Evolutionary conservation across 2,113 vertebrate species (phyloP), one percentile per base, ranked within the genome.

Genomic region (Labeo rohita): DNA sequence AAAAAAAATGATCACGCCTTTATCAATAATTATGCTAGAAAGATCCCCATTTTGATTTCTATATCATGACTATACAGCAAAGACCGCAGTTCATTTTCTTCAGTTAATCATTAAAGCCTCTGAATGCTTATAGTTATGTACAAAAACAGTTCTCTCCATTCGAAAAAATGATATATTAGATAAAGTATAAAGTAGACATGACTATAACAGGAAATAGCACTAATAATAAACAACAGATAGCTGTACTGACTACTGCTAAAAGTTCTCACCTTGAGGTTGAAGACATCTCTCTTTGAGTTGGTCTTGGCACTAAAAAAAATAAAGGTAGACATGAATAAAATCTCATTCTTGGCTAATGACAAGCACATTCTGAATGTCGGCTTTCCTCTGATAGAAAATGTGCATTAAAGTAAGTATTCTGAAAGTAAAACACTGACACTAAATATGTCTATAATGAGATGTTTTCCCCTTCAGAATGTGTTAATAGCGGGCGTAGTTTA

Each of bases 241-340:
- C 49, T 56, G 4, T 1, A 36, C 2, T 66, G 11, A 45, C 36
- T 10, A 6, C 63, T 18, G 15, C 39, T 50, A 2, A 2, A 9
- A 13, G 77, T 75, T 61, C 34, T 83, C 87, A 88, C 89, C 76
- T 70, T 16, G 54, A 50, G 4, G 23, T 61, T 15, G 34, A 79
- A n/a, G 74, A 16, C 0, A 18, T 85, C 80, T 87, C 12, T 23
- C 45, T 49, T 28, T 28, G 80, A 75, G 81, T 87, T 15, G 70
- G 36, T 70, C 36, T 79, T 9, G 49, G 87, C 23, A 87, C 89
- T 90, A 82, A 21, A 86, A 85, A 80, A 85, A 43, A 39, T 39
- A 28, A 28, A 28, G 28, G 28, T 3, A 82, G 68, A 84, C 5
- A 81, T 2, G 8, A 59, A 8, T 49, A 23, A 61, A 79, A 65